Evolutionary conservation across 2,888 invertebrate genomes (phyloP).

Genomic region (Drosophila atripex): DNA sequence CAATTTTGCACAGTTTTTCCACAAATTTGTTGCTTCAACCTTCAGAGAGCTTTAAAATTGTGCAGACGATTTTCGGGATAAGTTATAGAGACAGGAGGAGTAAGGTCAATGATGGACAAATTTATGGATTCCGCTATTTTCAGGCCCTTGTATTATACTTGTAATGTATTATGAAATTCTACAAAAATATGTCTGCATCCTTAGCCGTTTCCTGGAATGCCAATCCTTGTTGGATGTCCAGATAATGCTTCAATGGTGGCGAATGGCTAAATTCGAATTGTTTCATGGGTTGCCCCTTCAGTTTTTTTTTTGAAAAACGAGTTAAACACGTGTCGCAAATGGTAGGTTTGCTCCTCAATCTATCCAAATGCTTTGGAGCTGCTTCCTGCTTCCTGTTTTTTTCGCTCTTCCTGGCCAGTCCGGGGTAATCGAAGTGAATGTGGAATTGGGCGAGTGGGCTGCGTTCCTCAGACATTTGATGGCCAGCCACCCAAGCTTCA

Average conservation of each 20-base stretch:
- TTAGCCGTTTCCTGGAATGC: constrained; percentile 53
- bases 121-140: constrained; percentile 7
- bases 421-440: constrained; percentile 65
- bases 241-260: constrained; percentile 71
- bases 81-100: constrained; percentile 24
- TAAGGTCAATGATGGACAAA: constrained; percentile 28
- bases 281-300: constrained; percentile 56
- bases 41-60: constrained; percentile 45
- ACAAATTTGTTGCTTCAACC: background rate
- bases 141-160: background rate
- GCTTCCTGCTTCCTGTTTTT: constrained; percentile 16
- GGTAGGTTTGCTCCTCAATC: constrained; percentile 47
- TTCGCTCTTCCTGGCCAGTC: constrained; percentile 8
- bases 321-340: constrained; percentile 79
- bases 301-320: constrained; percentile 66
- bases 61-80: constrained; percentile 32
- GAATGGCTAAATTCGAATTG: constrained; percentile 78
- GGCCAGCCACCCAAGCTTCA: constrained; percentile 64
- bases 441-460: constrained; percentile 30
- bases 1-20: constrained; percentile 25
- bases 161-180: background rate
- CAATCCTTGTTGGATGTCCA: constrained; percentile 30
- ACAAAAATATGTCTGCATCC: background rate
- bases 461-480: constrained; percentile 61
- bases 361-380: constrained; percentile 55